phyloP scores from a whole-genome alignment of 2,113 vertebrate genomes.

The Nerophis lumbriciformis region DNA sequence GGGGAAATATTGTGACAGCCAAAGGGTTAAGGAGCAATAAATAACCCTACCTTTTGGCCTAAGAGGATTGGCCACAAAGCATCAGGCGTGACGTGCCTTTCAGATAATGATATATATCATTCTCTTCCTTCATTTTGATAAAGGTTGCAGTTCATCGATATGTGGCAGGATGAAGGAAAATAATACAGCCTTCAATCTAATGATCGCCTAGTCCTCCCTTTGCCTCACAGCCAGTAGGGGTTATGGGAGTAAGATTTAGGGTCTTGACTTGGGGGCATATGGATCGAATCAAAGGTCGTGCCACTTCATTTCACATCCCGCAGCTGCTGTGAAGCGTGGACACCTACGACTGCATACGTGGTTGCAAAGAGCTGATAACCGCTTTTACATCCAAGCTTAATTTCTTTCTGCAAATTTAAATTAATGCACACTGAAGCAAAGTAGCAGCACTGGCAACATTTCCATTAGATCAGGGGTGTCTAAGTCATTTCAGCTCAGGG shows the following conservation, averaged over 20 bases:
- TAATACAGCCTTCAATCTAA: constrained; percentile 58
- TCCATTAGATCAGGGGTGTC: background rate
- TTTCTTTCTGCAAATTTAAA: constrained; percentile 41
- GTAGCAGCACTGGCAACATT: background rate
- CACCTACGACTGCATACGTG: constrained; percentile 47
- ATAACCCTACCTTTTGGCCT: constrained; percentile 56
- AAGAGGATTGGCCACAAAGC: constrained; percentile 66
- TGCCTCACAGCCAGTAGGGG: constrained; percentile 43
- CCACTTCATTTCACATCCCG: constrained; percentile 54
- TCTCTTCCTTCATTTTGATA: constrained; percentile 61
- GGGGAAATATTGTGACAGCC: constrained; percentile 40
- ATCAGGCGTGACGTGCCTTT: constrained; percentile 43
- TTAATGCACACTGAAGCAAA: constrained; percentile 51
- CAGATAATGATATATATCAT: constrained; percentile 61
- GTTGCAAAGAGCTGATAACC: constrained; percentile 45
- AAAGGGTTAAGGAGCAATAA: constrained; percentile 39
- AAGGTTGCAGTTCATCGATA: constrained; percentile 62
- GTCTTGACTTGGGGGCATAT: constrained; percentile 54
- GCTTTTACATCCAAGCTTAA: constrained; percentile 35
- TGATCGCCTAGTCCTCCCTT: constrained; percentile 56
- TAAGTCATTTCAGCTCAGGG: too few species aligned
- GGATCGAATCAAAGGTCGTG: constrained; percentile 62
- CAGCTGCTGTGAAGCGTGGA: constrained; percentile 25
- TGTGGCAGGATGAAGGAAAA: constrained; percentile 48
- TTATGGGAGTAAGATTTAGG: constrained; percentile 61